A percentile compares a stretch with the other conserved stretches of the same genome.
phyloP scores from a whole-genome alignment of 2,888 invertebrate species.

The Bellardia bayeri region DNA sequence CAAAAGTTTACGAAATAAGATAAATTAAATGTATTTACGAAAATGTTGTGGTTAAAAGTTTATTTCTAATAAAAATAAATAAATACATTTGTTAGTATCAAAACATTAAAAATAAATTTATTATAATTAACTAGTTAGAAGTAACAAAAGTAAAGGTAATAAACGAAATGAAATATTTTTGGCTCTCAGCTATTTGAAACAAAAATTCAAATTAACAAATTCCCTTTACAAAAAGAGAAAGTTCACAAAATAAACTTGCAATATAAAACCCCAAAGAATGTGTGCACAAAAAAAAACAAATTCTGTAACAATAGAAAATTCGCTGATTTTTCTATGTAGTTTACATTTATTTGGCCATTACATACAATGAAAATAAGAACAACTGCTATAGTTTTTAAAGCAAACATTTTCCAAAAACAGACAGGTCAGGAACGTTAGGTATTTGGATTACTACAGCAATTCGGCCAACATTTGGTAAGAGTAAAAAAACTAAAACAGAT shows the following conservation, averaged over 20 bases:
- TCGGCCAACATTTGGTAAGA: conserved; percentile 61
- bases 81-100: background rate
- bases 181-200: conserved; percentile 24
- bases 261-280: background rate
- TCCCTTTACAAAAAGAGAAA: conserved; percentile 47
- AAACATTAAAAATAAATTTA: conserved; percentile 35
- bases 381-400: background rate
- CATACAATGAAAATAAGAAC: background rate
- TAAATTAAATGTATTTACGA: conserved; percentile 36
- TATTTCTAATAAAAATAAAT: conserved; percentile 34
- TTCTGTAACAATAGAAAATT: conserved; percentile 1
- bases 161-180: conserved; percentile 48
- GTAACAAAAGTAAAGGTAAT: conserved; percentile 10
- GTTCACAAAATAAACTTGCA: conserved; percentile 33
- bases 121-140: background rate
- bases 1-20: conserved; percentile 49
- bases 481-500: conserved; percentile 6
- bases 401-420: background rate
- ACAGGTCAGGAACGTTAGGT: conserved; percentile 46
- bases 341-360: background rate
- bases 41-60: conserved; percentile 40
- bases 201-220: conserved; percentile 65
- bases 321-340: background rate
- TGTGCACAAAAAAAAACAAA: background rate
- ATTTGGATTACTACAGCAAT: conserved; percentile 61